Evolutionary conservation across 2,113 vertebrate species (phyloP).

Genomic region (Sardina pilchardus): DNA sequence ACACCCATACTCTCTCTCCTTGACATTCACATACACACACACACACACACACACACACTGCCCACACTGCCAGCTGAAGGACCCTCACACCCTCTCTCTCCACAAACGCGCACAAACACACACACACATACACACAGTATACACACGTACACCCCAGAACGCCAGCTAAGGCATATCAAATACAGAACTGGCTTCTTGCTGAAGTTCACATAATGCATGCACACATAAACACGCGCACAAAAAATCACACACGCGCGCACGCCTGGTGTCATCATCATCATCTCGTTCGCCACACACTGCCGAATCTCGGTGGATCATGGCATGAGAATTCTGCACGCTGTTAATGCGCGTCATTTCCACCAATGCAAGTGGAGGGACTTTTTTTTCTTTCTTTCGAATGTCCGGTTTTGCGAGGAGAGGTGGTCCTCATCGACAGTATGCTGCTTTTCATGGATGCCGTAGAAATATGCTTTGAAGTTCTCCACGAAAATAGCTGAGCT

Average conservation of each 20-base stretch:
- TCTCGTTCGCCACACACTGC: not conserved
- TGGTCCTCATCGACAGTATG: not conserved
- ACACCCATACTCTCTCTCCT: too few relatives aligned
- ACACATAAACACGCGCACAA: not conserved
- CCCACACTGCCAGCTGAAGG: too few relatives aligned
- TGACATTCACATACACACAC: too few relatives aligned
- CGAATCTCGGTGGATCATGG: not conserved
- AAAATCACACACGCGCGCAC: not conserved
- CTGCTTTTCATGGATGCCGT: not conserved
- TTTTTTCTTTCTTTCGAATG: not conserved
- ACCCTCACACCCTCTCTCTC: too few relatives aligned
- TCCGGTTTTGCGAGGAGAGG: not conserved
- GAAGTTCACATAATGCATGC: not conserved
- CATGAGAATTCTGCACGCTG: not conserved
- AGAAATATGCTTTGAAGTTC: not conserved
- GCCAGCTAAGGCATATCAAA: too few relatives aligned
- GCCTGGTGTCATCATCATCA: not conserved
- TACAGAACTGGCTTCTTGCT: too few relatives aligned
- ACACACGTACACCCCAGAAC: too few relatives aligned
- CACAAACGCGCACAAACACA: too few relatives aligned
- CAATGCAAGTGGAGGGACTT: not conserved
- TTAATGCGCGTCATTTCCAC: not conserved
- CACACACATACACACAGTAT: too few relatives aligned
- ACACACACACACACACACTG: too few relatives aligned
- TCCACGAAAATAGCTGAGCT: not conserved